Base-by-base conservation (phyloP, 2,888 invertebrate genomes). In the Synergus umbraculus region DNA sequence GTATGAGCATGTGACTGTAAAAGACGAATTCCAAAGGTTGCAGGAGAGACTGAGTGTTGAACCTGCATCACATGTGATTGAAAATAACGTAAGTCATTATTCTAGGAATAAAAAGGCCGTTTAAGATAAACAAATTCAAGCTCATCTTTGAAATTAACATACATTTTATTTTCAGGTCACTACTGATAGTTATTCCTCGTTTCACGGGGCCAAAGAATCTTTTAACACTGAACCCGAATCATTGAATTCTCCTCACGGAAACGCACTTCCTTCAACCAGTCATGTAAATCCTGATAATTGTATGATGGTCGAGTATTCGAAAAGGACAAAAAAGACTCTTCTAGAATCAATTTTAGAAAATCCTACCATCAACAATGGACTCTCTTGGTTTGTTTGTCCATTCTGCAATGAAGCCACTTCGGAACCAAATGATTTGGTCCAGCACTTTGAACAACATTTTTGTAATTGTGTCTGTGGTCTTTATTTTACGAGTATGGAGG, bases 401-500 rank as follows among this genome's bases (percentile, higher is more conserved):
- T 91, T 92, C 43, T 92, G 92, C 81, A 90, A 91, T 64, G 90
- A 92, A 81, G 91, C 91, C 49, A 86, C 89, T 8, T 84, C 89
- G 13, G 91, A 91, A 5, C 88, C 89, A 1, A 87, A 82, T 73
- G 89, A 82, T 83, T 77, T 92, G n/a, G 86, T 85, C 13, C 84
- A 85, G 0, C 92, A 92, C 76, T 91, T 89, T 46, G 89, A 92
- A 15, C 90, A 91, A 76, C 92, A 92, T 65, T 92, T 92, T 78
- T 90, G 88, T 80, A 86, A 85, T n/a, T 92, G 92, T 76, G 67
- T 86, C 0, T 94, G 94, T 84, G 92, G 91, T 67, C 87, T 92
- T 43, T 92, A 92, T 78, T 94, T 93, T 85, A 92, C 92, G 8
- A 93, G 91, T 83, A 87, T 92, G 49, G 93, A 93, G 49, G 90